Evolutionary conservation across 2,113 vertebrate species (phyloP).

Genomic region (Polypterus senegalus): DNA sequence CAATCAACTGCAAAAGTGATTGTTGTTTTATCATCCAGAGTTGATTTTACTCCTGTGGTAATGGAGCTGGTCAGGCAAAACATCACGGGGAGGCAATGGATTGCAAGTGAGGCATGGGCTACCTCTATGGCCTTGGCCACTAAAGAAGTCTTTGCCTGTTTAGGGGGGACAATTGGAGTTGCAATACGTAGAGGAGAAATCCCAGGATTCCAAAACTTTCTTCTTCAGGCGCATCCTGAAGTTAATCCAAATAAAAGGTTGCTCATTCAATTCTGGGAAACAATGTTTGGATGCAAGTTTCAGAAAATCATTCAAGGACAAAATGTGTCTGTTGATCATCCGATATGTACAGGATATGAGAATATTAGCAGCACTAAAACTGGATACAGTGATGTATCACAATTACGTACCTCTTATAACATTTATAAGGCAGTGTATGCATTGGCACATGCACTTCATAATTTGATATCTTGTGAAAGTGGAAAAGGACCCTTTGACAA

Average conservation of each 20-base stretch:
- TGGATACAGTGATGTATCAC: slow-evolving; percentile 23
- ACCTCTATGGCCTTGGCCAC: slow-evolving; percentile 27
- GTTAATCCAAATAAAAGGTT: slow-evolving; percentile 26
- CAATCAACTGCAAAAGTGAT: slow-evolving; percentile 3
- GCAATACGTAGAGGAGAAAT: slow-evolving; percentile 46
- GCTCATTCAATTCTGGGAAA: slow-evolving; percentile 40
- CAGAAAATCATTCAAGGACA: slow-evolving; percentile 6
- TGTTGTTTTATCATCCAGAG: slow-evolving; percentile 8
- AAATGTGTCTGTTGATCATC: slow-evolving; percentile 12
- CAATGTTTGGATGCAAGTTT: slow-evolving; percentile 42
- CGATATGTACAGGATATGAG: slow-evolving; percentile 34
- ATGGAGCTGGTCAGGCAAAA: slow-evolving; percentile 34
- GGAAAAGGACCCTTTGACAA: slow-evolving; percentile 3
- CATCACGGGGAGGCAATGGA: slow-evolving; percentile 45
- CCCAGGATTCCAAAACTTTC: slow-evolving; percentile 32
- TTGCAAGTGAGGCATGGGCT: slow-evolving; percentile 48
- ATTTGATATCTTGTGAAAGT: slow-evolving; percentile 2
- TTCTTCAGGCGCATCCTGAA: slow-evolving; percentile 28
- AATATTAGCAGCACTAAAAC: slow-evolving; percentile 22
- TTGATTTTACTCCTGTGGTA: slow-evolving; percentile 20
- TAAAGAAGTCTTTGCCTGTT: slow-evolving; percentile 25
- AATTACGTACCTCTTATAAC: slow-evolving; percentile 39
- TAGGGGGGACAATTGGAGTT: slow-evolving; percentile 43
- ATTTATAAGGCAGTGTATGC: slow-evolving; percentile 53
- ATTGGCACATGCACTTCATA: slow-evolving; percentile 31